These are phyloP conservation scores for Hylomyscus alleni DNA, from an alignment of 2,797 vertebrate genomes.

Conservation along the genomic window DNA sequence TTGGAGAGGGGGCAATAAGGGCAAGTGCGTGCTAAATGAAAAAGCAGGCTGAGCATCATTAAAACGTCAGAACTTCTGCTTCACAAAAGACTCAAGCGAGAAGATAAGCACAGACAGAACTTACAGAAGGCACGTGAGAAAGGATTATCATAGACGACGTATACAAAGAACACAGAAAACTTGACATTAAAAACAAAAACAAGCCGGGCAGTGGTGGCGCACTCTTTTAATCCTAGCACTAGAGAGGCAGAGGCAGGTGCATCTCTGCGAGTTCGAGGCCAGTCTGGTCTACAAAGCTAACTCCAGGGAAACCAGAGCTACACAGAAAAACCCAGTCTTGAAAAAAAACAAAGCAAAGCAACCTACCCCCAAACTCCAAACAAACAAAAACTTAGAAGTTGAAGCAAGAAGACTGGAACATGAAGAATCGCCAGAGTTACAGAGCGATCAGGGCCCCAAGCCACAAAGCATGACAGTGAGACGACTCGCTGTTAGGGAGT, in stretches of 20 bases:
- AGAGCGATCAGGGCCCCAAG: no score
- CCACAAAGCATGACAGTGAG: background rate
- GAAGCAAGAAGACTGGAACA: background rate
- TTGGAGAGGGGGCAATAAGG: background rate
- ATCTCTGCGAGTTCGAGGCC: background rate
- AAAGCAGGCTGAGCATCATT: background rate
- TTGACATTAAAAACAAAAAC: background rate
- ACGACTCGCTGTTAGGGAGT: no score
- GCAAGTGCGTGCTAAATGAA: background rate
- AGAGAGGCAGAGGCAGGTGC: background rate
- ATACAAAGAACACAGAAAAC: background rate
- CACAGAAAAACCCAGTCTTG: background rate
- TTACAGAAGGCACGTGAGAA: background rate
- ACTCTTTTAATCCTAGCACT: background rate
- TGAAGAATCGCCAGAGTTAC: background rate
- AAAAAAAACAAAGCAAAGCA: background rate
- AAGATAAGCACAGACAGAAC: background rate
- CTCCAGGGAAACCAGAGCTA: background rate
- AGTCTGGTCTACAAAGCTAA: background rate
- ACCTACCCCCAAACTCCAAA: background rate
- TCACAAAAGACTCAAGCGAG: background rate
- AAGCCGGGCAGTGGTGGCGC: background rate
- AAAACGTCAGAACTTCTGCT: background rate
- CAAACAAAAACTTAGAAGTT: background rate
- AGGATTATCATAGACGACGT: background rate